These are phyloP conservation scores for Melopsittacus undulatus DNA, from an alignment of 2,797 vertebrate species.

Conservation along the genomic window DNA sequence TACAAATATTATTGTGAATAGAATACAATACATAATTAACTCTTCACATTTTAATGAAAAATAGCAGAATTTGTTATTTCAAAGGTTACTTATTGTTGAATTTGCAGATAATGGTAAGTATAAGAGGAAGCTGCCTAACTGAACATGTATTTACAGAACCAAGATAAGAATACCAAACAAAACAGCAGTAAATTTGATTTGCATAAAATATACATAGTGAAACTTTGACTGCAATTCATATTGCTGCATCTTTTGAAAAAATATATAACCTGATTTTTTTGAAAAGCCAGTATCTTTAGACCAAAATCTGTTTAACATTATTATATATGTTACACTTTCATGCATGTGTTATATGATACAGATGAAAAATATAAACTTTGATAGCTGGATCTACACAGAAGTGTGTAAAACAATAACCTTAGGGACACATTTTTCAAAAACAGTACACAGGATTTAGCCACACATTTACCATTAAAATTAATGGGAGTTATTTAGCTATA, in stretches of 20 bases:
- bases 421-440: constrained; percentile 54
- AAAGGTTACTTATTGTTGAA: constrained; percentile 57
- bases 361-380: constrained; percentile 62
- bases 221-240: constrained; percentile 20
- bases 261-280: neutral
- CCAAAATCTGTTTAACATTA: constrained; percentile 36
- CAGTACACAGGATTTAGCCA: constrained; percentile 58
- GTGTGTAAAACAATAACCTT: constrained; percentile 57
- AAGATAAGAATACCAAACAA: constrained; percentile 46
- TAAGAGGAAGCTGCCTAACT: neutral
- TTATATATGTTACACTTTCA: constrained; percentile 38
- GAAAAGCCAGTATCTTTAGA: neutral
- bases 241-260: neutral
- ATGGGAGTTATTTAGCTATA: constrained; percentile 65
- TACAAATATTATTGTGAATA: constrained; percentile 55
- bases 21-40: constrained; percentile 48
- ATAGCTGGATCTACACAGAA: constrained; percentile 59
- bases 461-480: constrained; percentile 68
- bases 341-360: constrained; percentile 41
- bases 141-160: constrained; percentile 50
- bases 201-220: constrained; percentile 31
- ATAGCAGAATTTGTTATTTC: constrained; percentile 51
- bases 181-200: constrained; percentile 39
- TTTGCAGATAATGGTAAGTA: constrained; percentile 40
- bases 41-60: constrained; percentile 59